phyloP scores from a whole-genome alignment of 2,888 invertebrate genomes.

The Apamea crenata region DNA sequence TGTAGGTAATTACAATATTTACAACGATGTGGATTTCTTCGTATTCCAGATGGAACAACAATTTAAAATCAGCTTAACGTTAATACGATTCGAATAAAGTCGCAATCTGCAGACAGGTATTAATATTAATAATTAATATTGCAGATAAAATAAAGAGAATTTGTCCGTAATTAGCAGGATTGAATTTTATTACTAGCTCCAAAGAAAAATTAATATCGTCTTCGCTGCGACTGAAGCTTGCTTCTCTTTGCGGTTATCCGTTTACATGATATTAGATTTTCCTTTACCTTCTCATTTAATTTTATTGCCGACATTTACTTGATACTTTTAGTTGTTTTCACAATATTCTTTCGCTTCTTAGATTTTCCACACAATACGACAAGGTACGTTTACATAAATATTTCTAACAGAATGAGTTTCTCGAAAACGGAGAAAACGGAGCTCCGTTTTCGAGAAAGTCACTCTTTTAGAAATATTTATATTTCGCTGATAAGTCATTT shows the following conservation, averaged over 20 bases:
- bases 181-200: slow-evolving; percentile 27
- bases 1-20: not conserved
- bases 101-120: slow-evolving; percentile 7
- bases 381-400: slow-evolving; percentile 7
- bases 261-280: slow-evolving; percentile 44
- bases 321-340: slow-evolving; percentile 28
- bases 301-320: slow-evolving; percentile 39
- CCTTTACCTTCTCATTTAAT: slow-evolving; percentile 32
- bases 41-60: not conserved
- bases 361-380: slow-evolving; percentile 20
- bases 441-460: too few relatives aligned
- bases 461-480: too few relatives aligned
- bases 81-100: slow-evolving; percentile 22
- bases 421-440: slow-evolving; percentile 23
- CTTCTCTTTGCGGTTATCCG: slow-evolving; percentile 29
- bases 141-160: slow-evolving; percentile 12
- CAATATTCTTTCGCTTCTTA: slow-evolving; percentile 21
- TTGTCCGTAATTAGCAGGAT: slow-evolving; percentile 28
- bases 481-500: too few relatives aligned
- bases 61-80: slow-evolving; percentile 16
- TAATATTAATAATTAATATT: slow-evolving; percentile 31
- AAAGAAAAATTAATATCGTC: slow-evolving; percentile 32
- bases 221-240: slow-evolving; percentile 25
- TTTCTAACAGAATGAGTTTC: slow-evolving; percentile 25
- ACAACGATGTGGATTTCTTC: not conserved